Percentiles rank a stretch among this genome's conserved stretches.
Evolutionary conservation across 2,888 invertebrate species (phyloP).

Genomic region (Phaonia tiefii): DNA sequence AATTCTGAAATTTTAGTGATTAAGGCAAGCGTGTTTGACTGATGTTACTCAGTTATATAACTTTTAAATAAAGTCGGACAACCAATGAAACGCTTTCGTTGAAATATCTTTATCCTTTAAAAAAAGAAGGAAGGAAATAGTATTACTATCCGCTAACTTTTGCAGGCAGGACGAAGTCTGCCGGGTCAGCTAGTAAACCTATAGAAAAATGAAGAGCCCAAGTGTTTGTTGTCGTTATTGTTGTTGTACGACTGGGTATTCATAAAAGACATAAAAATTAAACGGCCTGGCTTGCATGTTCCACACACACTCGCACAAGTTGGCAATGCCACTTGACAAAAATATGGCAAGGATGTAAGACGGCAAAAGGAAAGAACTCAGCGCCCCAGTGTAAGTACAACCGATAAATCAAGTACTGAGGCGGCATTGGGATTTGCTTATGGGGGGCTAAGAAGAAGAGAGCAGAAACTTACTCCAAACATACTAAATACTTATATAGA

Average conservation of each 20-base stretch:
- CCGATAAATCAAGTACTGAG: neutral
- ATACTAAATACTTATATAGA: conserved; percentile 33
- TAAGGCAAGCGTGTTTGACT: too few relatives aligned
- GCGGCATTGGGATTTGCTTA: neutral
- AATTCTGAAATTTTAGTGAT: too few relatives aligned
- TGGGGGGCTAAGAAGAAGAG: neutral
- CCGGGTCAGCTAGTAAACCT: too few relatives aligned
- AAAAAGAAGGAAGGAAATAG: too few relatives aligned
- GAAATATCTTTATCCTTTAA: too few relatives aligned
- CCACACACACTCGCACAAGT: conserved; percentile 27
- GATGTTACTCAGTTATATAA: too few relatives aligned
- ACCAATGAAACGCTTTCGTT: too few relatives aligned
- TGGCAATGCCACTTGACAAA: conserved; percentile 29
- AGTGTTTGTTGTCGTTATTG: neutral
- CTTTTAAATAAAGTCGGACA: too few relatives aligned
- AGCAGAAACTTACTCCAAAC: neutral
- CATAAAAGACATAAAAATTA: conserved; percentile 28
- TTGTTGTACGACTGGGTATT: too few relatives aligned
- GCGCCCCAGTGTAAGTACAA: neutral
- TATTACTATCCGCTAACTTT: too few relatives aligned
- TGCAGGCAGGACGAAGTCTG: too few relatives aligned
- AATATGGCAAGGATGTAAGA: neutral
- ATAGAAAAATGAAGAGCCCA: too few relatives aligned
- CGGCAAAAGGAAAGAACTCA: neutral
- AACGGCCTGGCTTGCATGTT: conserved; percentile 21